A percentile compares a stretch with the other conserved stretches of the same genome.
Conservation (phyloP, 2,888 invertebrate species). For the Kryphioiulus occultus region DNA sequence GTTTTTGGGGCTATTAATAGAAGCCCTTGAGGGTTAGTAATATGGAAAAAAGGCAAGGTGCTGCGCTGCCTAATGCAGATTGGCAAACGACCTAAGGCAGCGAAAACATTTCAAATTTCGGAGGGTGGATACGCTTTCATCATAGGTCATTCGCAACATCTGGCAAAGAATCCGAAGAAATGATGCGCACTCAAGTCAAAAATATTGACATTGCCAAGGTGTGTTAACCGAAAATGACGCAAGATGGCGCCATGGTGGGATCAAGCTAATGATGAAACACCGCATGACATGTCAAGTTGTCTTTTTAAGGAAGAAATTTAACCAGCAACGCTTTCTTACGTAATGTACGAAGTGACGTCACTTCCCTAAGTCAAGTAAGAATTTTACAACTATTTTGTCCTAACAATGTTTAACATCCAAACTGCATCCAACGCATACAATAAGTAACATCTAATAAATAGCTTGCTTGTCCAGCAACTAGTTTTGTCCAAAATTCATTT, state of each 20-base stretch:
- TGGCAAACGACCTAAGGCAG: not conserved
- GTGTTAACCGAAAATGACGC: not conserved
- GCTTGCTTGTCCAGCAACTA: no score
- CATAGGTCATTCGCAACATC: not conserved
- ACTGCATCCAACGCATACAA: no score
- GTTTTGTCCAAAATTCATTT: no score
- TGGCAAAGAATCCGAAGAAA: not conserved
- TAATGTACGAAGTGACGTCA: no score
- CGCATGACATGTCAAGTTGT: no score
- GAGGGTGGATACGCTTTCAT: not conserved
- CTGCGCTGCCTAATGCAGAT: not conserved
- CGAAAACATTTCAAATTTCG: not conserved
- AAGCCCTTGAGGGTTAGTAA: constrained; percentile 1
- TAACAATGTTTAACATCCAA: no score
- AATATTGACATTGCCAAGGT: not conserved
- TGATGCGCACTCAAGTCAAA: not conserved
- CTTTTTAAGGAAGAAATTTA: no score
- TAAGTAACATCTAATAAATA: no score
- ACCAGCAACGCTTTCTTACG: no score
- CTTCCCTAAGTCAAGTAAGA: no score
- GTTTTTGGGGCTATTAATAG: not conserved
- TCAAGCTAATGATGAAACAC: not conserved
- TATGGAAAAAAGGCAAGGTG: not conserved
- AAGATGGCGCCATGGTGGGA: not conserved
- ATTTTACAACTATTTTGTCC: no score